Evolutionary conservation across 2,113 vertebrate species (phyloP).

Genomic region (Chionodraco myersi): DNA sequence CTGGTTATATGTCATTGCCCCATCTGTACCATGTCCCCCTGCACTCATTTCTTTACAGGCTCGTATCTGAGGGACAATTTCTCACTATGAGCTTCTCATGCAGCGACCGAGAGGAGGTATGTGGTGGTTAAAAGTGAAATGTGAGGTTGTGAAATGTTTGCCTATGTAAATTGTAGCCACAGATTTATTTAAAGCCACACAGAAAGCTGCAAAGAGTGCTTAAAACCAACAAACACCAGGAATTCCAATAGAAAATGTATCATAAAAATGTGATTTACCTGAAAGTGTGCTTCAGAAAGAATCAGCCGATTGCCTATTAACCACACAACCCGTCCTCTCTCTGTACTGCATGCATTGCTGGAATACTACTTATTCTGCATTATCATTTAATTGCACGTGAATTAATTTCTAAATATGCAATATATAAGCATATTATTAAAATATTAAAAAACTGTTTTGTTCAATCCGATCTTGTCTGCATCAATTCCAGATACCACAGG

Average conservation of each 20-base stretch:
- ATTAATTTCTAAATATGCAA: not conserved
- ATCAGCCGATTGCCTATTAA: not conserved
- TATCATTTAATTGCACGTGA: not conserved
- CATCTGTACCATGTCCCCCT: not conserved
- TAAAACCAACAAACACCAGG: not conserved
- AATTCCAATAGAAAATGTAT: not conserved
- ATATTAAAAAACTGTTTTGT: not conserved
- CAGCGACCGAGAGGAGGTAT: conserved; percentile 14
- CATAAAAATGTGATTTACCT: not conserved
- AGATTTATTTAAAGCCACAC: conserved; percentile 40
- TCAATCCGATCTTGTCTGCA: not conserved
- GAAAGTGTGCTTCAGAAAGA: not conserved
- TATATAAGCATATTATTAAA: not conserved
- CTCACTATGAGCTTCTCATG: conserved; percentile 24
- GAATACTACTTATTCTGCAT: not conserved
- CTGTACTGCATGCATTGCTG: not conserved
- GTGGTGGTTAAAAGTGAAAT: conserved; percentile 20
- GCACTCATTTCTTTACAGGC: conserved; percentile 26
- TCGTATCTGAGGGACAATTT: not conserved
- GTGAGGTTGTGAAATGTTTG: conserved; percentile 47
- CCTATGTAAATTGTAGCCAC: conserved; percentile 35
- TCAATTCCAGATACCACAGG: not conserved
- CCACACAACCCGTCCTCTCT: too few species aligned
- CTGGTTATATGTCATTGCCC: not conserved
- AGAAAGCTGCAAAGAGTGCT: conserved; percentile 5